Evolutionary conservation across 2,797 vertebrate species (phyloP).

Genomic region (Loriculus beryllinus): DNA sequence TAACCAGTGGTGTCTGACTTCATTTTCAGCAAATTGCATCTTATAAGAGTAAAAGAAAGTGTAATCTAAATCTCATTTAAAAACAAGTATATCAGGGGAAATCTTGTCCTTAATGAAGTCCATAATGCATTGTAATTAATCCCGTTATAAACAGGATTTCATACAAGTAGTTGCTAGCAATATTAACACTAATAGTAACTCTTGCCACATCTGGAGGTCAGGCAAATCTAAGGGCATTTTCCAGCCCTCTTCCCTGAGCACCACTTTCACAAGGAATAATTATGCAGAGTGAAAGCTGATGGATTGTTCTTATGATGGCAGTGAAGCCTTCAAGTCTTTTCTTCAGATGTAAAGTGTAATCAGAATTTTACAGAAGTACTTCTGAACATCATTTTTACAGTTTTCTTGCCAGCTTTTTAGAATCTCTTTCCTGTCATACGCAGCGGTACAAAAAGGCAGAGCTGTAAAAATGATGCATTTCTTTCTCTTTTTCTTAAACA

Average conservation of each 20-base stretch:
- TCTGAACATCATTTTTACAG: constrained; percentile 54
- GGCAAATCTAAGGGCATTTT: constrained; percentile 24
- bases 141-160: background rate
- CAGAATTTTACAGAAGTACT: constrained; percentile 61
- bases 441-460: constrained; percentile 11
- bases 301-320: constrained; percentile 53
- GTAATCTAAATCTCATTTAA: background rate
- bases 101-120: background rate
- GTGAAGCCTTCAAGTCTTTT: constrained; percentile 52
- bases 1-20: background rate
- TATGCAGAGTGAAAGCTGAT: constrained; percentile 55
- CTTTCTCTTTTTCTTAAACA: background rate
- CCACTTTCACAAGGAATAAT: constrained; percentile 25
- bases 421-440: constrained; percentile 57
- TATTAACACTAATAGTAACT: background rate
- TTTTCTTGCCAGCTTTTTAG: constrained; percentile 65
- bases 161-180: background rate
- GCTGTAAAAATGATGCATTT: background rate
- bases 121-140: background rate
- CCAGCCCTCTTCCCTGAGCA: constrained; percentile 8
- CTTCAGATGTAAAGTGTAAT: constrained; percentile 61
- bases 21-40: background rate
- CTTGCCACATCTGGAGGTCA: constrained; percentile 17
- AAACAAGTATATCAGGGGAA: background rate
- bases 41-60: background rate